Evolutionary conservation across 2,888 invertebrate genomes (phyloP).

Genomic region (Dasypolia templi): DNA sequence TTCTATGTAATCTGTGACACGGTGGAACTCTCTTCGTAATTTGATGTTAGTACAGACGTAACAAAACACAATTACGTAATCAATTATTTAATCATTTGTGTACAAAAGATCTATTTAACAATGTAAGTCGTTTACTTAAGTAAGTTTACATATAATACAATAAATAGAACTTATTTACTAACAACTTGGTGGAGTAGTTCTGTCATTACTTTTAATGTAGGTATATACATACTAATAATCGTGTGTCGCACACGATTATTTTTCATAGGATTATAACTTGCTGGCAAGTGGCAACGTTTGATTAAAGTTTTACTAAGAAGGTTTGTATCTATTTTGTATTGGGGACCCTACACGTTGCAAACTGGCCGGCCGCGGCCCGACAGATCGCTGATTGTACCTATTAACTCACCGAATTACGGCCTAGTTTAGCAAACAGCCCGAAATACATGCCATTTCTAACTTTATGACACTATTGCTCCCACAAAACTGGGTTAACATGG

Average conservation of each 20-base stretch:
- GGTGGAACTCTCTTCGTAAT: not conserved
- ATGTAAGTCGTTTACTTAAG: not conserved
- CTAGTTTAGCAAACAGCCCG: constrained; percentile 2
- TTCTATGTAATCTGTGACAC: not conserved
- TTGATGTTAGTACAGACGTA: not conserved
- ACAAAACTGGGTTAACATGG: constrained; percentile 18
- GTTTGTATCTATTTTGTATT: not conserved
- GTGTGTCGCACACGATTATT: too few species aligned
- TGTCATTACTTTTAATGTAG: not conserved
- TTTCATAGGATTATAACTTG: not conserved
- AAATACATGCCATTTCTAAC: constrained; percentile 10
- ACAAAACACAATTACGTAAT: not conserved
- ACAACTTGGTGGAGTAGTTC: not conserved
- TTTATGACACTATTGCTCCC: constrained; percentile 11
- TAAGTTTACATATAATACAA: constrained; percentile 17
- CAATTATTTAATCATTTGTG: constrained; percentile 23
- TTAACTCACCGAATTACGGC: constrained; percentile 1
- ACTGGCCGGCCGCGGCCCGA: not conserved
- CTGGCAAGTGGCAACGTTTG: too few species aligned
- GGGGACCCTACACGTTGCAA: not conserved
- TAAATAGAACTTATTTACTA: constrained; percentile 36
- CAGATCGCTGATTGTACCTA: not conserved
- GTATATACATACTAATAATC: not conserved
- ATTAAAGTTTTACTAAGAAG: not conserved
- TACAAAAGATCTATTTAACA: constrained; percentile 30